Conservation (phyloP, 2,888 invertebrate genomes). For the Drosophila rellima region DNA sequence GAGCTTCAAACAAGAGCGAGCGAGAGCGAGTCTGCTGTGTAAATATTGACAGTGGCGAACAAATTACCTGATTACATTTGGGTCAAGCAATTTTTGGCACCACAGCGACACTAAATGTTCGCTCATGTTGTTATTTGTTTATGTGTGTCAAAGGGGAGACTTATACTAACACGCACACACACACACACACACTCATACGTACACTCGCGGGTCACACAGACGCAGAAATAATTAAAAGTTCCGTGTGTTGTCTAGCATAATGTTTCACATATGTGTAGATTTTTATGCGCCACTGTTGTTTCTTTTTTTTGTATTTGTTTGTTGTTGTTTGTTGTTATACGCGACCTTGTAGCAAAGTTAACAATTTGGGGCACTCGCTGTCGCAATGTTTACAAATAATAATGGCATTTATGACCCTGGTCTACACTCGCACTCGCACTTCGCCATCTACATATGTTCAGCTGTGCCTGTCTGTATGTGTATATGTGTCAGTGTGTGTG, state of each 20-base stretch:
- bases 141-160: conserved; percentile 31
- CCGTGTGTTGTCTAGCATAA: conserved; percentile 62
- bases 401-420: conserved; percentile 80
- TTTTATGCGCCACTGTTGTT: conserved; percentile 31
- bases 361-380: conserved; percentile 77
- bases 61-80: conserved; percentile 78
- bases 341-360: conserved; percentile 75
- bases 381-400: conserved; percentile 80
- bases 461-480: conserved; percentile 7
- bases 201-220: conserved; percentile 54
- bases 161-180: conserved; percentile 19
- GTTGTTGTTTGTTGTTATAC: conserved; percentile 26
- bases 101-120: conserved; percentile 54
- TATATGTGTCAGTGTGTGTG: conserved; percentile 25
- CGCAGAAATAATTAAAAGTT: conserved; percentile 77
- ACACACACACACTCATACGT: conserved; percentile 24
- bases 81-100: conserved; percentile 71
- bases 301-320: conserved; percentile 21
- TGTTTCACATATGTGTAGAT: conserved; percentile 43
- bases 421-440: conserved; percentile 36
- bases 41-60: conserved; percentile 72
- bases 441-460: conserved; percentile 34
- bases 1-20: conserved; percentile 65
- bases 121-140: conserved; percentile 52
- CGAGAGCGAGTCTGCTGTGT: conserved; percentile 32